Evolutionary conservation across 2,113 vertebrate species (phyloP).

Genomic region (Murina feae): DNA sequence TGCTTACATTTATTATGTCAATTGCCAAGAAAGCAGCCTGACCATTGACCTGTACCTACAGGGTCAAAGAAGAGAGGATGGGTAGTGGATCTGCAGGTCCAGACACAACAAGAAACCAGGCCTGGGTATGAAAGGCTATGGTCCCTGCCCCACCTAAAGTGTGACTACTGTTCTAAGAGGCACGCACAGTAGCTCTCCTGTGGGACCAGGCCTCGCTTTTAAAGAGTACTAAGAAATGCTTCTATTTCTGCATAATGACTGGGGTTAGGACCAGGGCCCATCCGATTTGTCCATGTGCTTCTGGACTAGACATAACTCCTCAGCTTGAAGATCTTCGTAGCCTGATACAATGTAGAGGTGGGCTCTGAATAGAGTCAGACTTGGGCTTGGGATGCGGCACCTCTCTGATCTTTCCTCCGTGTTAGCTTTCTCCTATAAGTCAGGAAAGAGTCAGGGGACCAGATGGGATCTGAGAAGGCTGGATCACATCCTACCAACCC

Average conservation of each 20-base stretch:
- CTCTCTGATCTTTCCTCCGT: not conserved
- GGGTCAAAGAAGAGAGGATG: not conserved
- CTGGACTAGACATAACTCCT: not conserved
- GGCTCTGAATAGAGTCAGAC: not conserved
- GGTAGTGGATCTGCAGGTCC: not conserved
- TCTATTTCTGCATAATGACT: not conserved
- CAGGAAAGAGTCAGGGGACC: not conserved
- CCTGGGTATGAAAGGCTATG: not conserved
- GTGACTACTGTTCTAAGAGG: not conserved
- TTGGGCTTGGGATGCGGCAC: not conserved
- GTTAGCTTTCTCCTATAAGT: not conserved
- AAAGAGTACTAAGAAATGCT: not conserved
- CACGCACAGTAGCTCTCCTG: not conserved
- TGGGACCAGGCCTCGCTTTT: constrained; percentile 3
- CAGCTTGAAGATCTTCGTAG: not conserved
- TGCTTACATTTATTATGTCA: constrained; percentile 64
- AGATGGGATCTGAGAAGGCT: not conserved
- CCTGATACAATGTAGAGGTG: not conserved
- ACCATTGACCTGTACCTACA: not conserved
- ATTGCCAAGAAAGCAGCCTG: constrained; percentile 33
- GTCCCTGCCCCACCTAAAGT: not conserved
- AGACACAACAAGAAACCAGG: constrained; percentile 37
- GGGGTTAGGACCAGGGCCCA: not conserved
- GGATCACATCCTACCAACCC: fast-evolving
- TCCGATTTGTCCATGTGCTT: not conserved